These are phyloP conservation scores for Cryptophagus acutangulus DNA, from an alignment of 2,888 invertebrate genomes.

Conservation along the genomic window DNA sequence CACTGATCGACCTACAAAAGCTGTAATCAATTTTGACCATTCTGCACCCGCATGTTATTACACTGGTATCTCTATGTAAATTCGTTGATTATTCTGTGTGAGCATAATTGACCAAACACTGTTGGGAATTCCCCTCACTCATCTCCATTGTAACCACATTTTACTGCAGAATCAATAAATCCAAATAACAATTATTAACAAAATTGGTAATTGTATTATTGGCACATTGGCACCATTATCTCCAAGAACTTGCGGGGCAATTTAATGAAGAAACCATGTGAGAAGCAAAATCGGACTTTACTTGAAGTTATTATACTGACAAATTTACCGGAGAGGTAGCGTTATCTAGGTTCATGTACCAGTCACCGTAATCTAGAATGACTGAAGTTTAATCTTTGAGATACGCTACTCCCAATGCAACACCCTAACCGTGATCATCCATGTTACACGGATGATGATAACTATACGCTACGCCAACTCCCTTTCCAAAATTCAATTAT, in stretches of 20 bases:
- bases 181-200: not conserved
- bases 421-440: slow-evolving; percentile 37
- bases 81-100: slow-evolving; percentile 37
- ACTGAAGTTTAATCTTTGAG: slow-evolving; percentile 36
- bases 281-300: slow-evolving; percentile 4
- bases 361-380: slow-evolving; percentile 36
- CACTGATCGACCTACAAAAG: slow-evolving; percentile 40
- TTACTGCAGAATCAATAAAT: not conserved
- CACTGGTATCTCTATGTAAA: slow-evolving; percentile 39
- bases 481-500: no score
- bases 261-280: slow-evolving; percentile 5
- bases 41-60: slow-evolving; percentile 38
- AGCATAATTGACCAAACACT: slow-evolving; percentile 20
- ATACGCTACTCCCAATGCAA: slow-evolving; percentile 33
- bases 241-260: not conserved
- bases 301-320: slow-evolving; percentile 5
- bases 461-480: no score
- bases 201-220: not conserved
- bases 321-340: slow-evolving; percentile 16
- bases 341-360: slow-evolving; percentile 26
- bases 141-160: not conserved
- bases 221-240: not conserved
- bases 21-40: slow-evolving; percentile 42
- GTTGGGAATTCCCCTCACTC: slow-evolving; percentile 4
- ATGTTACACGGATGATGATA: no score